Evolutionary conservation across 2,888 invertebrate species (phyloP).

Genomic region (Pristionchus japonicus): DNA sequence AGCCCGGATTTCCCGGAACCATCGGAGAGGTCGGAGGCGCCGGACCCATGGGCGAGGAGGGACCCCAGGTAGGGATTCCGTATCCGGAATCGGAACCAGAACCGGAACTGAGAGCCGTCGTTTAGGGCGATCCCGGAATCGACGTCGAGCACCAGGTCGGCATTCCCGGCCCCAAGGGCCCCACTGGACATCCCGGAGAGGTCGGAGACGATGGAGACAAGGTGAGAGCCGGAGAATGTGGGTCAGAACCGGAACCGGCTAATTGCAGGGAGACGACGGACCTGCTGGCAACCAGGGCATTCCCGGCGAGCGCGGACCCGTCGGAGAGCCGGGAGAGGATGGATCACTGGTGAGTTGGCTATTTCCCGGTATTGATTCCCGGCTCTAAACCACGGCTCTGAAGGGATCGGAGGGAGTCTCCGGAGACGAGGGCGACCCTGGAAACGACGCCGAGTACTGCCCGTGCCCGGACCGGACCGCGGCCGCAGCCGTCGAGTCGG

Average conservation of each 20-base stretch:
- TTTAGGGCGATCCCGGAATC: conserved; percentile 65
- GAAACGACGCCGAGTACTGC: conserved; percentile 46
- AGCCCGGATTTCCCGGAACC: conserved; percentile 68
- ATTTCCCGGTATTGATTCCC: neutral
- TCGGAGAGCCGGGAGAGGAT: conserved; percentile 66
- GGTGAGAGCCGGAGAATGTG: conserved; percentile 27
- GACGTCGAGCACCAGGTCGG: conserved; percentile 68
- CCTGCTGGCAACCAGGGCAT: conserved; percentile 60
- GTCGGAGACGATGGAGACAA: conserved; percentile 63
- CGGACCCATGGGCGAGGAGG: conserved; percentile 67
- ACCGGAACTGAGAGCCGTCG: neutral
- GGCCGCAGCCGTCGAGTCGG: conserved; percentile 22
- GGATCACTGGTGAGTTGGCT: conserved; percentile 48
- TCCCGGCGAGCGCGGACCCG: conserved; percentile 67
- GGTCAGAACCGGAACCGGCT: neutral
- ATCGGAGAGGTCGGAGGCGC: conserved; percentile 65
- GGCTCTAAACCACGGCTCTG: neutral
- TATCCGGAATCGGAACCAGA: conserved; percentile 48
- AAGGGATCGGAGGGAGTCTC: conserved; percentile 41
- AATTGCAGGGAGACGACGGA: conserved; percentile 49
- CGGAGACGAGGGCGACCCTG: conserved; percentile 47
- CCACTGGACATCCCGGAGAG: conserved; percentile 60
- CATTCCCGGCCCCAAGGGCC: conserved; percentile 66
- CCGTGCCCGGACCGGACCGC: conserved; percentile 42
- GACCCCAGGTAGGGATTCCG: conserved; percentile 52